Evolutionary conservation across 1,140 invertebrate species (phyloP).

Genomic region (Trichogramma pretiosum): DNA sequence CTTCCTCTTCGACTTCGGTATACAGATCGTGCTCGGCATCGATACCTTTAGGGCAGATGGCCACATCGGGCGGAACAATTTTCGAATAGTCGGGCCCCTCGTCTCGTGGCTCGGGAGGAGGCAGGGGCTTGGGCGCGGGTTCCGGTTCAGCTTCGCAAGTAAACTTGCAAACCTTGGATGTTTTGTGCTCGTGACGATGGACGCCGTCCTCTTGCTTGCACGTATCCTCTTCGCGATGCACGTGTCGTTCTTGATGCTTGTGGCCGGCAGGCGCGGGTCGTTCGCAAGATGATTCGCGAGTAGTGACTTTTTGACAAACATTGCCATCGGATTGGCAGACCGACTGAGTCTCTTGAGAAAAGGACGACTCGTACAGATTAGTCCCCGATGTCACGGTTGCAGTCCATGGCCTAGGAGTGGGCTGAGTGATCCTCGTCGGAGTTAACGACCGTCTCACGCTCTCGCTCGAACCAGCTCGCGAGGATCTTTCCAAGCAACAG

Average conservation of each 20-base stretch:
- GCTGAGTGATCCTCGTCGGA: slow-evolving; percentile 40
- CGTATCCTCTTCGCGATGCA: slow-evolving; percentile 26
- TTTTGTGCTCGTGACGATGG: slow-evolving; percentile 13
- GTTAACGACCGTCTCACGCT: slow-evolving; percentile 37
- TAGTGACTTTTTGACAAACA: slow-evolving; percentile 21
- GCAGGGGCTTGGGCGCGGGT: slow-evolving; percentile 15
- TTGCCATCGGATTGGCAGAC: slow-evolving; percentile 29
- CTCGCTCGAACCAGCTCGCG: slow-evolving; percentile 34
- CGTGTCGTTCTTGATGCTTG: slow-evolving; percentile 31
- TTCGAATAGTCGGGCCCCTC: slow-evolving; percentile 28
- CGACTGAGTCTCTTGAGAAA: slow-evolving; percentile 22
- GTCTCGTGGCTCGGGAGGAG: slow-evolving; percentile 18
- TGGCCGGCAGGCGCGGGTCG: slow-evolving; percentile 23
- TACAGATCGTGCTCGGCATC: slow-evolving; percentile 38
- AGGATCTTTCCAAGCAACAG: slow-evolving; percentile 25
- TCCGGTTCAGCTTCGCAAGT: slow-evolving; percentile 17
- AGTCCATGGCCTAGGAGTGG: slow-evolving; percentile 39
- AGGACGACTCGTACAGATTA: slow-evolving; percentile 31
- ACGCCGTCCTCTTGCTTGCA: slow-evolving; percentile 14
- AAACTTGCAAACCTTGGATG: background rate
- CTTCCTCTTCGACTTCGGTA: slow-evolving; percentile 39
- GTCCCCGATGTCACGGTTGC: slow-evolving; percentile 33
- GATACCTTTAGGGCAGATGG: slow-evolving; percentile 31
- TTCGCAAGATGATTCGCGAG: slow-evolving; percentile 24
- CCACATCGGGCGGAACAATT: slow-evolving; percentile 31